A percentile compares a stretch with the other conserved stretches of the same genome.
Evolutionary conservation across 2,888 invertebrate species (phyloP).

Genomic region (Lissocephala sabroskyi): DNA sequence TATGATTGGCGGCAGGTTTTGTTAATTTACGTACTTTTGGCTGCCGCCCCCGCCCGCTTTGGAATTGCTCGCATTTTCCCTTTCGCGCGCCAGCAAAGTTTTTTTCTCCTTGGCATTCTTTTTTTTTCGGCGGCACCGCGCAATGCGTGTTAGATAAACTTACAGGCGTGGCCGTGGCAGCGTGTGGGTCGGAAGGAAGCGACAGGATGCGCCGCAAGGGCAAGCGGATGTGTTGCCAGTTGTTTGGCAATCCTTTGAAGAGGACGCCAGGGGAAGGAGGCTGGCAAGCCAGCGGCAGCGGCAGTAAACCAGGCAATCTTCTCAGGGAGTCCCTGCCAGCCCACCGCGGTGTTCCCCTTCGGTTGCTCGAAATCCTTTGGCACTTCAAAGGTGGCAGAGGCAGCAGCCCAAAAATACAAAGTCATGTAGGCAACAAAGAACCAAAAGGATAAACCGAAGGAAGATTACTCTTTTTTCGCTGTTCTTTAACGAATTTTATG

Average conservation of each 20-base stretch:
- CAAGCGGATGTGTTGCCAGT: conserved; percentile 56
- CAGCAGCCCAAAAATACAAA: conserved; percentile 10
- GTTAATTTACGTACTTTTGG: conserved; percentile 54
- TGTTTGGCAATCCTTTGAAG: conserved; percentile 19
- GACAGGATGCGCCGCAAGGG: conserved; percentile 56
- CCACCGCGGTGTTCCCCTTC: neutral
- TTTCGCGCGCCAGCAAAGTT: neutral
- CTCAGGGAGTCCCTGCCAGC: too few species aligned
- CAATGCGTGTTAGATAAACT: conserved; percentile 57
- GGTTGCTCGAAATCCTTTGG: neutral
- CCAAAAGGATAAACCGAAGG: conserved; percentile 9
- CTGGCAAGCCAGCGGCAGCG: too few species aligned
- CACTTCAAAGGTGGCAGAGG: neutral
- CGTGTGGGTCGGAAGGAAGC: conserved; percentile 34
- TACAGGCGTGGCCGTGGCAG: conserved; percentile 28
- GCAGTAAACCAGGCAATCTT: too few species aligned
- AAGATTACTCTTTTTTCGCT: neutral
- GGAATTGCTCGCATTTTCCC: conserved; percentile 6
- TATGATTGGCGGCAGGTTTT: conserved; percentile 63
- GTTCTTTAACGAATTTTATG: too few species aligned
- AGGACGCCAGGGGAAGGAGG: too few species aligned
- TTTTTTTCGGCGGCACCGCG: conserved; percentile 18
- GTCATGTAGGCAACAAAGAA: conserved; percentile 11
- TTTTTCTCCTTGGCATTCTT: conserved; percentile 12
- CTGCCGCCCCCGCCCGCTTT: conserved; percentile 12